Conservation (phyloP, 2,888 invertebrate species). For the Phyllotreta cruciferae region DNA sequence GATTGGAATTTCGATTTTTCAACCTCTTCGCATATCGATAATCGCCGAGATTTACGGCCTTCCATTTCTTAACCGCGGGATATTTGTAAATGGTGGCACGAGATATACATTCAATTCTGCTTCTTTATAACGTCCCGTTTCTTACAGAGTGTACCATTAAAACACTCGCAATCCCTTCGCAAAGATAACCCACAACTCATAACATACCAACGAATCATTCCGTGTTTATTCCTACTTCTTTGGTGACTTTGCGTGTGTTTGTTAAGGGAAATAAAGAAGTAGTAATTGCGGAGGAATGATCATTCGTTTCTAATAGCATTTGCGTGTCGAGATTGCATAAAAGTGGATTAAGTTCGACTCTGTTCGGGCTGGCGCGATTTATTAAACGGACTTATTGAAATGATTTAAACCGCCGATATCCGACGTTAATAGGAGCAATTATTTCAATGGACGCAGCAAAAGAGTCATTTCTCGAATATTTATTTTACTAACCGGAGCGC, state of each 20-base stretch:
- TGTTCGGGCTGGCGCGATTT: background rate
- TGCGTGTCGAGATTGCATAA: too few species aligned
- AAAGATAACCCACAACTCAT: too few species aligned
- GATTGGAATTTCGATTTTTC: conserved; percentile 15
- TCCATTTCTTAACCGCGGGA: conserved; percentile 20
- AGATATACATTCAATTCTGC: conserved; percentile 9
- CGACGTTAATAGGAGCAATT: conserved; percentile 17
- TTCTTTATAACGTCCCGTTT: conserved; percentile 9
- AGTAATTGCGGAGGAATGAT: too few species aligned
- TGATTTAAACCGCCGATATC: conserved; percentile 11
- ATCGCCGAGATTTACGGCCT: conserved; percentile 15
- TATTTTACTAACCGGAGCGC: conserved; percentile 10
- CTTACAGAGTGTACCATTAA: background rate
- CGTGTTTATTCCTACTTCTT: too few species aligned
- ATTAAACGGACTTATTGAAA: conserved; percentile 3
- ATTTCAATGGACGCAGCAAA: conserved; percentile 11
- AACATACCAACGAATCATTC: too few species aligned
- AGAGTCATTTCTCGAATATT: conserved; percentile 16
- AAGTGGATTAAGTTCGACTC: too few species aligned
- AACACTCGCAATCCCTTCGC: too few species aligned
- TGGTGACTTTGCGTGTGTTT: too few species aligned
- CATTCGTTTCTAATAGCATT: too few species aligned
- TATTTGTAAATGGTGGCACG: conserved; percentile 20
- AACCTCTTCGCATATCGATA: conserved; percentile 16
- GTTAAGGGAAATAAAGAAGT: too few species aligned